Base-by-base conservation (phyloP, 2,113 vertebrate species). In the Corythoichthys haematopterus region DNA sequence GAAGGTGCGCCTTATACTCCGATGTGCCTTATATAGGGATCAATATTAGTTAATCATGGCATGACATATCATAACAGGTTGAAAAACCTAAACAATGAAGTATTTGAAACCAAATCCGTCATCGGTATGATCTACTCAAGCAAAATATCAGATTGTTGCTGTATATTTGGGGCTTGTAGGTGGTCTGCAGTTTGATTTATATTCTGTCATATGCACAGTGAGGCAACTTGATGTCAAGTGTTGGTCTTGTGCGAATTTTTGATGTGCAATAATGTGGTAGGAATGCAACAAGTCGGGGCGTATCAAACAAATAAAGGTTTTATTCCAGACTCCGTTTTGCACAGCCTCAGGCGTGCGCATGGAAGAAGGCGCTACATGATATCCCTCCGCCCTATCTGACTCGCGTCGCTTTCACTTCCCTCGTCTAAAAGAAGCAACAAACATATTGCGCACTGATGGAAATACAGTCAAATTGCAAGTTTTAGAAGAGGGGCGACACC, bases 201-300 rank as follows among this genome's bases (percentile, higher is more conserved):
- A 55, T 55, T 33, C 9, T 33, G 9, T 7, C 6, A 8, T 43
- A 12, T 10, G 16, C 28, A 20, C 2, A 8, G n/a, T 53, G 12
- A 51, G 16, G 5, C 6, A 53, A 7, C n/a, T 20, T 3, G 16
- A 51, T 11, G 3, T 7, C 5, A 12, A 6, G 13, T 43, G 6
- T 8, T 11, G 72, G 77, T 78, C 69, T 65, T 61, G 62, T 55
- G 20, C 35, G 6, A 68, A 53, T 35, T 75, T 71, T 59, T 83
- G 76, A 74, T 75, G 73, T 80, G 71, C 77, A 66, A 80, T 77
- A 80, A 80, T 76, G 52, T 73, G 43, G 0, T 38, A 70, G 81
- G 84, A 82, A 87, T 87, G 87, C 65, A 47, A 81, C 85, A 9
- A 82, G 85, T 56, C 58, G 2, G 40, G 78, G 66, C 84, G 1